These are phyloP conservation scores for Germaria angustata DNA, from an alignment of 2,888 invertebrate genomes.

Conservation along the genomic window DNA sequence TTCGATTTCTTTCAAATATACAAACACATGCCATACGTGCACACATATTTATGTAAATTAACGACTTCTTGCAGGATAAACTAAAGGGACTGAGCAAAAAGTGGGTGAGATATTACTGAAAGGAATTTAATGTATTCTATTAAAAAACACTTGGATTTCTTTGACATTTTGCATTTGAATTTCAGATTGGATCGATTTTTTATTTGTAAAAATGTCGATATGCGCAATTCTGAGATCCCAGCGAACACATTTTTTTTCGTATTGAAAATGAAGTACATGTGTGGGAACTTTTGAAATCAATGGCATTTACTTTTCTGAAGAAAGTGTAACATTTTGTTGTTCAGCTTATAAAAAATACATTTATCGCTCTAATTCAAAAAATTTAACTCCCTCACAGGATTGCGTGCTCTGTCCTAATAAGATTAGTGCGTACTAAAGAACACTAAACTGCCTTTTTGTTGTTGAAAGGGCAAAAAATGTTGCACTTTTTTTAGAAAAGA, in stretches of 20 bases:
- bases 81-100: neutral
- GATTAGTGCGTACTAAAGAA: too few species aligned
- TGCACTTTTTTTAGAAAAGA: too few species aligned
- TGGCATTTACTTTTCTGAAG: too few species aligned
- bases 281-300: too few species aligned
- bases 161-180: neutral
- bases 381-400: too few species aligned
- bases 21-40: neutral
- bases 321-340: too few species aligned
- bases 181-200: neutral
- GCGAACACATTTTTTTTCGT: neutral
- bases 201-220: neutral
- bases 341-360: too few species aligned
- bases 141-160: neutral
- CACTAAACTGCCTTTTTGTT: too few species aligned
- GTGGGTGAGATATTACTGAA: neutral
- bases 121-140: neutral
- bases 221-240: neutral
- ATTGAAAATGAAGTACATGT: neutral
- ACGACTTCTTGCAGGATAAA: neutral
- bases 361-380: too few species aligned
- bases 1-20: neutral
- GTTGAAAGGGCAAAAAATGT: too few species aligned
- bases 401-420: too few species aligned
- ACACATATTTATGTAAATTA: too few species aligned